Evolutionary conservation across 2,797 vertebrate genomes (phyloP).

Genomic region (Myotis daubentonii): DNA sequence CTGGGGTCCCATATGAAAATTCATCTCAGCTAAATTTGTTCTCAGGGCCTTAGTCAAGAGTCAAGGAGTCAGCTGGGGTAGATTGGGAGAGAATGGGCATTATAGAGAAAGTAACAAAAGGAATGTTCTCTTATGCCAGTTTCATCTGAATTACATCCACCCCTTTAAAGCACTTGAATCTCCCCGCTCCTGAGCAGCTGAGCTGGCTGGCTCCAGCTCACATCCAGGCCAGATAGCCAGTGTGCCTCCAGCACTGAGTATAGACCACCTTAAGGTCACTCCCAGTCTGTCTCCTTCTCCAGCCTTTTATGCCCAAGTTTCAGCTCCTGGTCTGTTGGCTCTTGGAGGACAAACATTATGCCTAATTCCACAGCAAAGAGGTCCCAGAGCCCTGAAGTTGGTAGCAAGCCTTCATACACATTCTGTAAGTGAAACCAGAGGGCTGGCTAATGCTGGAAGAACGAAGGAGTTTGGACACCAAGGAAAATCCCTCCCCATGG

Average conservation of each 20-base stretch:
- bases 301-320: background rate
- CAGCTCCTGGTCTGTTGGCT: background rate
- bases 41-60: background rate
- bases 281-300: background rate
- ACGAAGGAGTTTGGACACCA: background rate
- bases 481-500: background rate
- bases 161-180: background rate
- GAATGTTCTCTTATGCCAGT: background rate
- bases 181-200: fast-evolving
- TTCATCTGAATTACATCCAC: background rate
- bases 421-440: background rate
- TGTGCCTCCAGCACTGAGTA: background rate
- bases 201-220: fast-evolving
- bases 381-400: background rate
- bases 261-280: background rate
- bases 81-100: background rate
- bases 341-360: background rate
- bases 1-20: background rate
- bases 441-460: background rate
- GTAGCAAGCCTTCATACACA: background rate
- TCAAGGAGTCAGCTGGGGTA: background rate
- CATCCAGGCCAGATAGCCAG: background rate
- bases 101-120: background rate
- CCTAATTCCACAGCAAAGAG: background rate
- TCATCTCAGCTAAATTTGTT: constrained; percentile 3